Base-by-base conservation (phyloP, 2,797 vertebrate species). In the Sebastes nivosus region DNA sequence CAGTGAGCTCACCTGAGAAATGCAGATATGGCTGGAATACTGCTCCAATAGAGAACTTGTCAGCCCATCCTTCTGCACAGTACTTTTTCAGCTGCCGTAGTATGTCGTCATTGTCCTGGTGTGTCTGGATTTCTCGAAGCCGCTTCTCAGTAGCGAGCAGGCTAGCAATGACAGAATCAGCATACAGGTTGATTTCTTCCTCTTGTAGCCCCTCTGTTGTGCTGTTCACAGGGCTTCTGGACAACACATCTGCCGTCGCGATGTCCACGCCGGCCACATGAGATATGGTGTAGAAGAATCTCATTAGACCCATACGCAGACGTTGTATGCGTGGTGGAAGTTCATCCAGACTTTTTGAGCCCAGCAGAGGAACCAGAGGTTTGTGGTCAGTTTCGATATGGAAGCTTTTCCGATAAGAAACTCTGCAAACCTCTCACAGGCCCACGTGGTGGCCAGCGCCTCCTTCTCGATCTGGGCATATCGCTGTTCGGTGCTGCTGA, bases 341-440 rank as follows among this genome's bases (percentile, higher is more conserved):
- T 32, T 77, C 42, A 58, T 86, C 82, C 1, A 82, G 20, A 10
- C 5, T 71, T 30, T 68, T 83, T 29, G 66, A 58, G 42, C 36
- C 70, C 1, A 84, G 18, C 36, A 75, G 55, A 1, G 74, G 50
- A 3, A 81, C 30, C 1, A 81, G 14, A 24, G 73, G 67, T 20
- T 78, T 85, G 73, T 80, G 79, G 14, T 82, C 64, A 2, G 70
- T 86, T 32, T 87, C 38, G 0, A 83, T 60, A 8, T 55, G 36
- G 13, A 85, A 85, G 2, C 1, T n/a, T 24, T 59, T 69, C 4
- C 50, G 5, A 30, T 50, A 3, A 84, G 54, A 2, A 79, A 75
- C 46, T 81, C 64, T 5, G 18, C n/a, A 29, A 84, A 84, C n/a
- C 54, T 67, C 24, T 84, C 61, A 77, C 29, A 87, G 29, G 82